A percentile compares a stretch with the other conserved stretches of the same genome.
Conservation (phyloP, 2,113 vertebrate species). For the Pholis gunnellus region DNA sequence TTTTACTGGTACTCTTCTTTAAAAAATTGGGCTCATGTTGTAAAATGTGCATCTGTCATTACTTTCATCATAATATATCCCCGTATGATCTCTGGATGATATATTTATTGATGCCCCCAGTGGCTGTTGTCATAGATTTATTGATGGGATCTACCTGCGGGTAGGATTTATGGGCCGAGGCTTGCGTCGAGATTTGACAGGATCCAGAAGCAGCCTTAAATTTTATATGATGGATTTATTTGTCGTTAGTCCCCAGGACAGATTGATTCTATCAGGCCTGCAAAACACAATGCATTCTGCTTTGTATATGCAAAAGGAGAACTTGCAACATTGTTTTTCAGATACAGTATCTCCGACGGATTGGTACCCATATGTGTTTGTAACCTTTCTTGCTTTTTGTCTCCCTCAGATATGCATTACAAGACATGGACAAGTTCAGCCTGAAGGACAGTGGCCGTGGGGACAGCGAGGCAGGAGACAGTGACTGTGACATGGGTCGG, state of each 20-base stretch:
- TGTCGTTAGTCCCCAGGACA: constrained; percentile 37
- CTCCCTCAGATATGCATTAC: constrained; percentile 91
- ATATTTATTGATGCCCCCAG: constrained; percentile 60
- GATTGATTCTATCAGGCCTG: constrained; percentile 20
- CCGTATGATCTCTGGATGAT: constrained; percentile 48
- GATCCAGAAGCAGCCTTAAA: constrained; percentile 51
- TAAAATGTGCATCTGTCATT: constrained; percentile 60
- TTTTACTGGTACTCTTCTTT: neutral
- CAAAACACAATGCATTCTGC: constrained; percentile 7
- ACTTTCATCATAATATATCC: constrained; percentile 43
- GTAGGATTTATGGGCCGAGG: constrained; percentile 49
- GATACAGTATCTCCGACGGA: neutral
- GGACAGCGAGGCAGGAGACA: constrained; percentile 99
- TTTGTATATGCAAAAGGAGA: constrained; percentile 20
- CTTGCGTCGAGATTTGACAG: constrained; percentile 52
- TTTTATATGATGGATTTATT: constrained; percentile 60
- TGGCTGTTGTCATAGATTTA: constrained; percentile 67
- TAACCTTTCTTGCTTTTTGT: constrained; percentile 12
- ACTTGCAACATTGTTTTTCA: neutral
- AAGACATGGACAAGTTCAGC: constrained; percentile 99
- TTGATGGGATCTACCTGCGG: constrained; percentile 55
- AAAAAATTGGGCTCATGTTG: neutral
- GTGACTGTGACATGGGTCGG: constrained; percentile 97
- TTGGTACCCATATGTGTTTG: constrained; percentile 10
- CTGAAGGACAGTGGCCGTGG: constrained; percentile 99